Conservation (phyloP, 2,797 vertebrate species). For the Epinephelus malabaricus region DNA sequence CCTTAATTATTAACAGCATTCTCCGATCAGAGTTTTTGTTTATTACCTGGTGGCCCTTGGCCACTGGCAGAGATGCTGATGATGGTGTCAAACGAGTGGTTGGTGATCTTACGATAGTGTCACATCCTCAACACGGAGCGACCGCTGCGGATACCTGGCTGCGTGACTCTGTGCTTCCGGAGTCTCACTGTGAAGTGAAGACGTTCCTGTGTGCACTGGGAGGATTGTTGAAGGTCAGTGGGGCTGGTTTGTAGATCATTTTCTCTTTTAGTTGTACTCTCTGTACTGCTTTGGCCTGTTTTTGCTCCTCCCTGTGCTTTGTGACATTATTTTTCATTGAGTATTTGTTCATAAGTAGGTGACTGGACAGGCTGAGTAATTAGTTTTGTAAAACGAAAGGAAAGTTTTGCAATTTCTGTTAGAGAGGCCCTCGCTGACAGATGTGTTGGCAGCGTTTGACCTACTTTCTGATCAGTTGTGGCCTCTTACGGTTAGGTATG, state of each 20-base stretch:
- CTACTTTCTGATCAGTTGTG: slow-evolving; percentile 68
- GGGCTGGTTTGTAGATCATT: slow-evolving; percentile 8
- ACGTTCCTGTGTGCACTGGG: not conserved
- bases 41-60: slow-evolving; percentile 76
- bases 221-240: slow-evolving; percentile 34
- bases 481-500: slow-evolving; percentile 73
- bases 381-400: slow-evolving; percentile 47
- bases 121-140: slow-evolving; percentile 36
- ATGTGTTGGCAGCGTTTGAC: slow-evolving; percentile 59
- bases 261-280: not conserved
- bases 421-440: slow-evolving; percentile 44
- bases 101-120: slow-evolving; percentile 71
- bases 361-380: slow-evolving; percentile 44
- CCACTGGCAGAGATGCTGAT: slow-evolving; percentile 62
- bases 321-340: slow-evolving; percentile 14
- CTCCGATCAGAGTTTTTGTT: slow-evolving; percentile 86
- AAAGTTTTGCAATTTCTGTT: slow-evolving; percentile 44
- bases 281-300: not conserved
- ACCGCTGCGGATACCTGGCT: slow-evolving; percentile 35
- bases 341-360: slow-evolving; percentile 17
- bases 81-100: slow-evolving; percentile 73
- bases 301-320: not conserved
- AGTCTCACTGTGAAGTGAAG: slow-evolving; percentile 24
- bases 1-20: slow-evolving; percentile 86
- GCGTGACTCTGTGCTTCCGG: slow-evolving; percentile 14